Percentiles rank a stretch among this genome's conserved stretches.
These are phyloP conservation scores for Phenacoccus solenopsis DNA, from an alignment of 1,140 invertebrate species.

Conservation along the genomic window DNA sequence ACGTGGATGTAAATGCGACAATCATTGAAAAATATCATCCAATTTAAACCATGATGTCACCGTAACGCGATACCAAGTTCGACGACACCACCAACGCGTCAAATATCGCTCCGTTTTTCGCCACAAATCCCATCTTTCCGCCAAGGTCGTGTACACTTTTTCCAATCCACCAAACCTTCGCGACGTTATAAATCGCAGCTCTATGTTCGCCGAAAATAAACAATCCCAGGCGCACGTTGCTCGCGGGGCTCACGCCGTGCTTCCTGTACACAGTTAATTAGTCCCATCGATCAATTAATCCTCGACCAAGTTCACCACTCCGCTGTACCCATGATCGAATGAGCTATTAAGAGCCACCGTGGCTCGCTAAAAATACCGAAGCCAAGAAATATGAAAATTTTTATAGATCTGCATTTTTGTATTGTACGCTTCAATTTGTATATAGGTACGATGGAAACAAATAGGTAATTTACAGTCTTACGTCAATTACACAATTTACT, in stretches of 20 bases:
- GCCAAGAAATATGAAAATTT: neutral
- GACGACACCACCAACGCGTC: neutral
- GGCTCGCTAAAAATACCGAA: neutral
- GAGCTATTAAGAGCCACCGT: neutral
- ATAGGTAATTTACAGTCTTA: neutral
- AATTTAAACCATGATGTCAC: neutral
- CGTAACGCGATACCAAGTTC: neutral
- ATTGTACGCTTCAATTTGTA: neutral
- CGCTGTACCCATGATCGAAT: neutral
- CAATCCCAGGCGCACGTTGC: neutral
- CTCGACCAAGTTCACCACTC: neutral
- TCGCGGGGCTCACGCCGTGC: neutral
- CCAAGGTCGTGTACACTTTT: neutral
- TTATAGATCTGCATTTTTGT: conserved; percentile 2
- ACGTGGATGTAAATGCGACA: neutral
- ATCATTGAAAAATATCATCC: neutral
- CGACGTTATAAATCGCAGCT: neutral
- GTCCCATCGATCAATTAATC: too few species aligned
- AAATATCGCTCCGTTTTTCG: neutral
- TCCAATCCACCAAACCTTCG: neutral
- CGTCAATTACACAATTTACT: conserved; percentile 2
- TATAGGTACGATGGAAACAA: neutral
- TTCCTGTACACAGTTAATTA: neutral
- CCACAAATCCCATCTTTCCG: neutral
- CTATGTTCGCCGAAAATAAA: too few species aligned